phyloP scores from a whole-genome alignment of 2,113 vertebrate genomes.

The Heptranchias perlo region DNA sequence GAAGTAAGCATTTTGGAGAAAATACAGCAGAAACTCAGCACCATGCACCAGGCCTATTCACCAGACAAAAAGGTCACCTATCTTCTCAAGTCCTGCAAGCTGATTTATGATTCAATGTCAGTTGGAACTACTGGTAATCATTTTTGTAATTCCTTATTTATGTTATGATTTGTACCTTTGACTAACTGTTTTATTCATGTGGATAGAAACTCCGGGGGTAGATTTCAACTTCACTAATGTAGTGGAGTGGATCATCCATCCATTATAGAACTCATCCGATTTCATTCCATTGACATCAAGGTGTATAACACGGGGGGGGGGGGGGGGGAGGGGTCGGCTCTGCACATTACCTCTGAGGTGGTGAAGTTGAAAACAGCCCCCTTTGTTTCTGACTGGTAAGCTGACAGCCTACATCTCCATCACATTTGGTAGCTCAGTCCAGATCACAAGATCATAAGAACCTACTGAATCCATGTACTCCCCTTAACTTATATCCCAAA shows the following conservation, averaged over 20 bases:
- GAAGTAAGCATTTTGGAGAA: slow-evolving; percentile 81
- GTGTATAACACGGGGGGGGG: background rate
- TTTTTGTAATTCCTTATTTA: background rate
- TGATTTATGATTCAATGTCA: slow-evolving; percentile 95
- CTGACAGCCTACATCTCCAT: background rate
- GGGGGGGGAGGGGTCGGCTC: background rate
- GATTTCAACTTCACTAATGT: background rate
- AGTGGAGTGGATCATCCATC: background rate
- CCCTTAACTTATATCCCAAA: background rate
- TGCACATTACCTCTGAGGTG: background rate
- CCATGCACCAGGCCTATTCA: slow-evolving; percentile 84
- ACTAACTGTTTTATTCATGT: background rate
- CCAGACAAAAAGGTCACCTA: slow-evolving; percentile 88
- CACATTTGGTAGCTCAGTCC: background rate
- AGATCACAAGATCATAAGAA: background rate
- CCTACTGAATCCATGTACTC: background rate
- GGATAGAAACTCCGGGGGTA: background rate
- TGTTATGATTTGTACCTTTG: background rate
- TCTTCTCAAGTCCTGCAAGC: slow-evolving; percentile 90
- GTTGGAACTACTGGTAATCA: slow-evolving; percentile 76
- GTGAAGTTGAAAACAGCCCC: background rate
- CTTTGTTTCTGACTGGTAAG: background rate
- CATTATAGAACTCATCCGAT: background rate
- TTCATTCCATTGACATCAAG: background rate
- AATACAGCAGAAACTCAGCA: slow-evolving; percentile 76